Evolutionary conservation across 2,113 vertebrate genomes (phyloP).

Genomic region (Chunga burmeisteri): DNA sequence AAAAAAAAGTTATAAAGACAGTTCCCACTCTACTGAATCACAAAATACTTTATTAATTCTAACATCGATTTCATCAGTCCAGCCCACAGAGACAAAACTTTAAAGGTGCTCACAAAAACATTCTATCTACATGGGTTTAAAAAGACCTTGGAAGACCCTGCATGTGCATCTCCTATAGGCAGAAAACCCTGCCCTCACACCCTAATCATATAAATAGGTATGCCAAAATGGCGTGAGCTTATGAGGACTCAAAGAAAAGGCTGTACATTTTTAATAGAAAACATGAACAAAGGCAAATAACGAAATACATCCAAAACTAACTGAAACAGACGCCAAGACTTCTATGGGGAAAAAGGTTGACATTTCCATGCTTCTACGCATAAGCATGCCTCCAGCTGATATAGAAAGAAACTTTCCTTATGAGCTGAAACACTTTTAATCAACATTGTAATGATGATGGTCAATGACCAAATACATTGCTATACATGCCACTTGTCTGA

Average conservation of each 20-base stretch:
- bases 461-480: neutral
- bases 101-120: slow-evolving; percentile 15
- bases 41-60: slow-evolving; percentile 61
- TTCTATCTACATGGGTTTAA: neutral
- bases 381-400: neutral
- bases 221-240: neutral
- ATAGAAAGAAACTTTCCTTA: neutral
- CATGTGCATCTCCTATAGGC: neutral
- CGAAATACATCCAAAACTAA: neutral
- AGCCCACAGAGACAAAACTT: neutral
- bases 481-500: neutral
- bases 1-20: neutral
- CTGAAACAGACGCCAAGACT: neutral
- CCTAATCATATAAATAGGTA: slow-evolving; percentile 27
- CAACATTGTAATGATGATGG: neutral
- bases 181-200: neutral
- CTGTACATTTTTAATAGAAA: neutral
- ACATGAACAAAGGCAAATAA: neutral
- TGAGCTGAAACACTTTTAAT: neutral
- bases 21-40: neutral
- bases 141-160: neutral
- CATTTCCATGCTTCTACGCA: neutral
- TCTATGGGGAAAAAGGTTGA: neutral
- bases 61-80: neutral
- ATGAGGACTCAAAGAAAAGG: neutral